These are phyloP conservation scores for Cydia strobilella DNA, from an alignment of 1,140 invertebrate species.

Conservation along the genomic window DNA sequence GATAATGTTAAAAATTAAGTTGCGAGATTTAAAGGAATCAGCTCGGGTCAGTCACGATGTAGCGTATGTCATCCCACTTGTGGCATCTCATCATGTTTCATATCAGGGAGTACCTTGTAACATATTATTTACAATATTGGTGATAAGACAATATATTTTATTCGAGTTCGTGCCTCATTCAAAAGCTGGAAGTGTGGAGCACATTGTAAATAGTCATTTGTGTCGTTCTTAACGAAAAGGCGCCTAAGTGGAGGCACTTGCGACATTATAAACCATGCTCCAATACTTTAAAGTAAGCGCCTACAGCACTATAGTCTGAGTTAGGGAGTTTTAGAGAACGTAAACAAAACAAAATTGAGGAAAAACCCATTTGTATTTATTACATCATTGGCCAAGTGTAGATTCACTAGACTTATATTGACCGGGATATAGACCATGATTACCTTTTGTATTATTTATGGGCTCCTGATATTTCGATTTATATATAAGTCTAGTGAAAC, in stretches of 20 bases:
- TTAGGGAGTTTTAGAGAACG: background rate
- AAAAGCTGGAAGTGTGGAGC: slow-evolving; percentile 45
- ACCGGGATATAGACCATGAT: no score
- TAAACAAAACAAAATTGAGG: background rate
- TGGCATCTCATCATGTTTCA: slow-evolving; percentile 52
- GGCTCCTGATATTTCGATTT: no score
- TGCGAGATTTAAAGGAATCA: background rate
- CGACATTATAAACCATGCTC: background rate
- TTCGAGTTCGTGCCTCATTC: slow-evolving; percentile 57
- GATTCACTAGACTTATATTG: no score
- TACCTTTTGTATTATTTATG: no score
- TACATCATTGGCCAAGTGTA: background rate
- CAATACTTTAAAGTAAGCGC: background rate
- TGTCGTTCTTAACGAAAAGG: background rate
- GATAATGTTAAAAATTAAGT: background rate
- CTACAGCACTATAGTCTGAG: background rate
- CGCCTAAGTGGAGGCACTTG: background rate
- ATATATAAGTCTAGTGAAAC: no score
- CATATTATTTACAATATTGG: slow-evolving; percentile 49
- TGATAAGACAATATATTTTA: slow-evolving; percentile 69
- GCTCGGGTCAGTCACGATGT: background rate
- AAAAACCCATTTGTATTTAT: background rate
- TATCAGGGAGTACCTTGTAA: slow-evolving; percentile 64
- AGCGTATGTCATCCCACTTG: slow-evolving; percentile 36
- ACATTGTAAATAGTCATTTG: slow-evolving; percentile 48